Evolutionary conservation across 2,113 vertebrate species (phyloP).

Genomic region (Polyodon spathula): DNA sequence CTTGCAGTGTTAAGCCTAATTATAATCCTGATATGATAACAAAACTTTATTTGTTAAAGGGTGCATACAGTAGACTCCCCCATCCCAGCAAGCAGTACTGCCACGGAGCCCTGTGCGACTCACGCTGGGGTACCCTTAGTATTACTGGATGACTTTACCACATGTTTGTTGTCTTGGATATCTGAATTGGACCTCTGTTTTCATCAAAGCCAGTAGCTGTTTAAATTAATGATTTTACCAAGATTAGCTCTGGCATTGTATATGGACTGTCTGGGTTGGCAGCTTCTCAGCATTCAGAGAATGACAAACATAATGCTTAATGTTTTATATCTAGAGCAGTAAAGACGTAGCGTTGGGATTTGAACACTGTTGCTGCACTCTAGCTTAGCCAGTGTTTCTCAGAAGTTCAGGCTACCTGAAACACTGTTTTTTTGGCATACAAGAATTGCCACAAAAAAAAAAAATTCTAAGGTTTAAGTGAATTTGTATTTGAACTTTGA

Average conservation of each 20-base stretch:
- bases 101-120: too few relatives aligned
- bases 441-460: not conserved
- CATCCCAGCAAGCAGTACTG: too few relatives aligned
- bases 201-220: not conserved
- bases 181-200: not conserved
- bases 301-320: conserved; percentile 34
- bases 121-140: too few relatives aligned
- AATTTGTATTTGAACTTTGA: too few relatives aligned
- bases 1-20: not conserved
- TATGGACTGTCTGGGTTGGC: not conserved
- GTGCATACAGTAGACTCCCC: too few relatives aligned
- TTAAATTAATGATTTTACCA: not conserved
- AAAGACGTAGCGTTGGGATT: conserved; percentile 38
- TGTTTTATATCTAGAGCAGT: conserved; percentile 42
- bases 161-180: not conserved
- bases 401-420: conserved; percentile 23
- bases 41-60: not conserved
- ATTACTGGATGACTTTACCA: not conserved
- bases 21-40: not conserved
- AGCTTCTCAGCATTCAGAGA: conserved; percentile 24
- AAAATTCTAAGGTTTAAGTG: too few relatives aligned
- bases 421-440: conserved; percentile 27
- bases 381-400: not conserved
- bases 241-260: not conserved
- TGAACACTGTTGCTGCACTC: conserved; percentile 26